Base-by-base conservation (phyloP, 2,888 invertebrate genomes). In the Herminia tarsipennalis region DNA sequence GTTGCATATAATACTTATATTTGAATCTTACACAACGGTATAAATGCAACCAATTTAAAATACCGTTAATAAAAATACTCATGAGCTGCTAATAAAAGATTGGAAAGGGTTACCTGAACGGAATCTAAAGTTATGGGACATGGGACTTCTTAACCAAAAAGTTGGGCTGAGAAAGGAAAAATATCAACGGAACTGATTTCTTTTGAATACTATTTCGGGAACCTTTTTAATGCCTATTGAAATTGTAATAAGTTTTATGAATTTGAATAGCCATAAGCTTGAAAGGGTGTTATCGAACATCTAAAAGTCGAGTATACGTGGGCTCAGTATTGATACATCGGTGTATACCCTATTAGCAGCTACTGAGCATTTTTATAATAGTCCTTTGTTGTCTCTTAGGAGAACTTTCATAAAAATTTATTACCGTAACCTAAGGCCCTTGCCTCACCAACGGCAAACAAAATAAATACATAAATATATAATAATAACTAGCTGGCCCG, bases 51-150 rank as follows among this genome's bases (percentile, higher is more conserved):
- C 30, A 30, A 2, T 17, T 30, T 17, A 16, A 9, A 17, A 30
- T 17, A 30, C n/a, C n/a, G n/a, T n/a, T n/a, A n/a, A 59, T 57
- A 57, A 69, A 72, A 75, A 70, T 75, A 66, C 48, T 59, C 57
- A 65, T 55, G 49, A 54, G 57, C 66, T 64, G 45, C 56, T 63
- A 69, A 67, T 70, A 71, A 54, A 64, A 61, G 58, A 41, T 60
- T 52, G 38, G 42, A 32, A 68, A 64, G 51, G 67, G 69, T 64
- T 47, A 62, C 60, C 56, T 57, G 58, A 51, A 41, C 40, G 39
- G 43, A 64, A 63, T 55, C 41, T 33, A 16, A 44, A 64, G 56
- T 64, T 62, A 67, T 45, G 52, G 10, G 28, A 40, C 9, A 29
- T 22, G 6, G 34, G 46, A 46, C 24, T 25, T 24, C 13, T 9